Conservation (phyloP, 2,113 vertebrate species). For the Phrynocephalus versicolor region DNA sequence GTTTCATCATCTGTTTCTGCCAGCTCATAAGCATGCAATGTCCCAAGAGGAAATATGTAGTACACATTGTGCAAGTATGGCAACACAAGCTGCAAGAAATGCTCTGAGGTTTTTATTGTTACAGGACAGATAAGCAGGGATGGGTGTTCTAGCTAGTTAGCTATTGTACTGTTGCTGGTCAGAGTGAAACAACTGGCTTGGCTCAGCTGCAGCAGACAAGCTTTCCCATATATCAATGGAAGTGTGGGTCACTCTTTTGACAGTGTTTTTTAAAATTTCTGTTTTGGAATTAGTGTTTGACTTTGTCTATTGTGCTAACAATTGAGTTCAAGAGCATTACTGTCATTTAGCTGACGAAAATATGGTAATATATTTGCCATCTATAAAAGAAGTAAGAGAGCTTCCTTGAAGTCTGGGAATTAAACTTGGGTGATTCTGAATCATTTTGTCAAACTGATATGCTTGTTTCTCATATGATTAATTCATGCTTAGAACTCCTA, state of each 20-base stretch:
- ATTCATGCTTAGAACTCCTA: neutral
- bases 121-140: neutral
- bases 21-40: constrained; percentile 30
- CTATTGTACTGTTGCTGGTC: neutral
- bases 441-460: neutral
- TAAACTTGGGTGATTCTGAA: neutral
- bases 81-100: neutral
- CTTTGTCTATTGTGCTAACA: no score
- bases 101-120: neutral
- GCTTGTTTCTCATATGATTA: neutral
- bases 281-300: no score
- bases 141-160: neutral
- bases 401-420: neutral
- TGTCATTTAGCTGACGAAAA: no score
- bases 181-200: no score
- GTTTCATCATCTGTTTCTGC: constrained; percentile 37
- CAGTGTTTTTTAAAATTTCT: no score
- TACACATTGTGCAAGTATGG: neutral
- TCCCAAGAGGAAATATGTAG: neutral
- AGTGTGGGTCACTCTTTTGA: no score
- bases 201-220: neutral
- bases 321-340: no score
- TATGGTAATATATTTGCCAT: no score
- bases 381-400: neutral
- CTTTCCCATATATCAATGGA: neutral